Evolutionary conservation across 2,888 invertebrate species (phyloP).

Genomic region (Drosophila mimica): DNA sequence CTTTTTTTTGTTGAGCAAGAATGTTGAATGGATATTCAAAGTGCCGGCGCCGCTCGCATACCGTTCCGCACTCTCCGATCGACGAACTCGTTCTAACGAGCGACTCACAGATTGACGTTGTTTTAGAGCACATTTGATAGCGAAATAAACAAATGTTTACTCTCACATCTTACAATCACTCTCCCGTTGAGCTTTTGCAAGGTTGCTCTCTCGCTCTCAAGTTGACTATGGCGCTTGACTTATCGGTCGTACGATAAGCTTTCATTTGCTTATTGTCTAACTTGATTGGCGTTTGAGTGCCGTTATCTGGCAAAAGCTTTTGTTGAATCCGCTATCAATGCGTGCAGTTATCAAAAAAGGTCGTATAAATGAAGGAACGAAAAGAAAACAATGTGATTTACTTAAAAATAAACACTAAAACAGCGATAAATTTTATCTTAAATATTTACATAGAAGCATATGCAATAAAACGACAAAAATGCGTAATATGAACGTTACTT

Average conservation of each 20-base stretch:
- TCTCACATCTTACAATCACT: constrained; percentile 3
- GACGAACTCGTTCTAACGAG: constrained; percentile 48
- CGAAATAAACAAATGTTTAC: constrained; percentile 12
- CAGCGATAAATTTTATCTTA: background rate
- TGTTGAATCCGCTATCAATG: background rate
- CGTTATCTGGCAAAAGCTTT: constrained; percentile 35
- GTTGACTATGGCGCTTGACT: constrained; percentile 20
- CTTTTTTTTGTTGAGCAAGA: constrained; percentile 3
- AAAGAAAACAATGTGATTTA: background rate
- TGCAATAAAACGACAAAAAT: background rate
- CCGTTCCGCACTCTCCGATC: constrained; percentile 35
- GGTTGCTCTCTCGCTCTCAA: background rate
- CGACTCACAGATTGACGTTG: constrained; percentile 21
- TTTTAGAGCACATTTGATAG: constrained; percentile 33
- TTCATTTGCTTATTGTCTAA: constrained; percentile 10
- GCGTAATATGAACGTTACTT: background rate
- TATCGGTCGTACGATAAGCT: constrained; percentile 19
- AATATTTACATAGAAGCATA: background rate
- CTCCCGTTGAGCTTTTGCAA: constrained; percentile 6
- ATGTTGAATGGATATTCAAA: constrained; percentile 18
- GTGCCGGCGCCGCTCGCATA: background rate
- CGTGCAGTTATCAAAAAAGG: background rate
- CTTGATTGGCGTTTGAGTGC: constrained; percentile 28
- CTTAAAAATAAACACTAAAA: background rate
- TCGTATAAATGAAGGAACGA: background rate